These are phyloP conservation scores for Sylvietta virens DNA, from an alignment of 2,113 vertebrate genomes.

Conservation along the genomic window DNA sequence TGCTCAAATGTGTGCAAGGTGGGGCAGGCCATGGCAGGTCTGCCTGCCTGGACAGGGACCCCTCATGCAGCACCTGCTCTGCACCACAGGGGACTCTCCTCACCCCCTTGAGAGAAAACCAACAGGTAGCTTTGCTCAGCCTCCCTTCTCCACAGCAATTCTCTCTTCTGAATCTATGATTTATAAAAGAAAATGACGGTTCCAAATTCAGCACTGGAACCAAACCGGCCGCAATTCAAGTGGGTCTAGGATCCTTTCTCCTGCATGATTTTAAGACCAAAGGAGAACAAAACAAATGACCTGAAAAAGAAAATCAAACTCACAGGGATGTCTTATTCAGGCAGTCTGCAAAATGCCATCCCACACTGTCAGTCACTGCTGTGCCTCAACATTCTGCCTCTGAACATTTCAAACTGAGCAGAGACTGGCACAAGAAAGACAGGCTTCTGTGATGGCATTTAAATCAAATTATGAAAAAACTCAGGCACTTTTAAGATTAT, in stretches of 20 bases:
- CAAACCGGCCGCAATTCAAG: not conserved
- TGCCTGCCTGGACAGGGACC: not conserved
- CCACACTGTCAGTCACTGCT: not conserved
- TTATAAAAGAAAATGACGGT: not conserved
- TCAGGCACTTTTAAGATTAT: not conserved
- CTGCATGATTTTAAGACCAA: not conserved
- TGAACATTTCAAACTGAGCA: not conserved
- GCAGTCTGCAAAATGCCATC: not conserved
- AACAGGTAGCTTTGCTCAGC: not conserved
- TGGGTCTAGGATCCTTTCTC: not conserved
- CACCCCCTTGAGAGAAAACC: rapidly evolving
- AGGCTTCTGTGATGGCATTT: not conserved
- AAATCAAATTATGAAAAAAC: not conserved
- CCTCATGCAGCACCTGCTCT: rapidly evolving
- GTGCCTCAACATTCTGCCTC: not conserved
- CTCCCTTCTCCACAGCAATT: not conserved
- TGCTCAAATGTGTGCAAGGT: rapidly evolving
- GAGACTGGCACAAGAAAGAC: not conserved
- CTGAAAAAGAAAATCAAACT: not conserved
- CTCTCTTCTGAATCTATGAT: not conserved
- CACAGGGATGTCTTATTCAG: not conserved
- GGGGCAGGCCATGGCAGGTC: not conserved
- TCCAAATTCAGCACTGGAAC: not conserved
- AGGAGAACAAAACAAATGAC: not conserved
- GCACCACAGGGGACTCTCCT: rapidly evolving